Conservation (phyloP, 2,888 invertebrate genomes). For the Dynastes maya region DNA sequence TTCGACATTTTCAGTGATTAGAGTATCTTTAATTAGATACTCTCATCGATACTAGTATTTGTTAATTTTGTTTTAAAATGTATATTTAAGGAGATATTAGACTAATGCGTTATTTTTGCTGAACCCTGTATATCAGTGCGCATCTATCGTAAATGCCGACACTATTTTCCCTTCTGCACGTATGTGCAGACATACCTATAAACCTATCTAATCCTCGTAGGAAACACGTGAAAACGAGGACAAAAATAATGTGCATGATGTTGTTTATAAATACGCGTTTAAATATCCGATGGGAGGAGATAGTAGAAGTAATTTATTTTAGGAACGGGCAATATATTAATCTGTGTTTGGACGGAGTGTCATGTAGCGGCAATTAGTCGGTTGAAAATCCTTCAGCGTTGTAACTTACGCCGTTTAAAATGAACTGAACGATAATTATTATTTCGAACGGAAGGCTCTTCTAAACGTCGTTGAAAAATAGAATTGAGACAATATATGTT, state of each 20-base stretch:
- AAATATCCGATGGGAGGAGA: slow-evolving; percentile 47
- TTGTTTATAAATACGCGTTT: slow-evolving; percentile 38
- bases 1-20: no score
- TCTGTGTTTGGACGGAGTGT: slow-evolving; percentile 68
- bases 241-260: slow-evolving; percentile 31
- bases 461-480: slow-evolving; percentile 13
- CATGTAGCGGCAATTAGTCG: slow-evolving; percentile 68
- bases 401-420: slow-evolving; percentile 42
- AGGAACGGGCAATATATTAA: slow-evolving; percentile 63
- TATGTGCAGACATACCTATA: no score
- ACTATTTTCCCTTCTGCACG: no score
- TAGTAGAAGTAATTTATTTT: slow-evolving; percentile 45
- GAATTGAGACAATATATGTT: slow-evolving; percentile 19
- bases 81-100: no score
- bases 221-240: slow-evolving; percentile 7
- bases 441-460: slow-evolving; percentile 22
- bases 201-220: not conserved
- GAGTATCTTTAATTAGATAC: no score
- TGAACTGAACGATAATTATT: slow-evolving; percentile 17
- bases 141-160: no score
- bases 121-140: no score
- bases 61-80: no score
- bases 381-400: slow-evolving; percentile 61
- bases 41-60: no score
- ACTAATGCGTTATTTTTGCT: no score